Evolutionary conservation across 1,140 invertebrate genomes (phyloP), one percentile per base, ranked within the genome.

Genomic region (Propsilocerus akamusi): DNA sequence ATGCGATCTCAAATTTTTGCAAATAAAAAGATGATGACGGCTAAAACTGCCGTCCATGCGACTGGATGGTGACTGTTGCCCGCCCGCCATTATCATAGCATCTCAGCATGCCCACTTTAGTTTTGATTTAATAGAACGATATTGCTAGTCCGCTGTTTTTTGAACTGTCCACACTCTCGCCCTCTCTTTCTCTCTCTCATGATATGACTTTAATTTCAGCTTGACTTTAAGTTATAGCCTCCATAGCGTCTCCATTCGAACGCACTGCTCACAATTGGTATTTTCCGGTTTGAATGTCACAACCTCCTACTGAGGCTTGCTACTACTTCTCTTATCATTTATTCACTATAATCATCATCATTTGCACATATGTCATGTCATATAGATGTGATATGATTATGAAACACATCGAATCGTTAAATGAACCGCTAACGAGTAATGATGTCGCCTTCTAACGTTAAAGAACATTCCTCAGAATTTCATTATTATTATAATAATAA

Each of bases 261-360:
- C 34, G 34, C 34, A 41, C 34, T 41, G n/a, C n/a, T n/a, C n/a
- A 41, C 34, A 41, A 41, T 41, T 41, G 34, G 34, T 20, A 8
- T 41, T 41, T 41, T 41, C 34, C 34, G 34, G 34, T 20, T 17
- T n/a, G n/a, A 41, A 41, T 41, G 34, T 41, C 34, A 41, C 22
- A 41, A 41, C 34, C 34, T 41, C 34, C 34, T 41, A n/a, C 34
- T n/a, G n/a, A 17, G 6, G 28, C 14, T 12, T 3, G 11, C 28
- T 10, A 12, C 28, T 10, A 12, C 28, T 10, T 30, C 28, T 10
- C 7, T 30, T 30, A n/a, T 30, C 6, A 30, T 30, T 30, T 10
- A 30, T 12, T 30, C 14, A 7, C 11, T 12, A n/a, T 30, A 10
- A 8, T 30, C 10, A 3, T 30, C 14, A 12, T 30, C 11, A 30